These are phyloP conservation scores for Brienomyrus longianalis DNA, from an alignment of 2,113 vertebrate genomes.

Conservation along the genomic window DNA sequence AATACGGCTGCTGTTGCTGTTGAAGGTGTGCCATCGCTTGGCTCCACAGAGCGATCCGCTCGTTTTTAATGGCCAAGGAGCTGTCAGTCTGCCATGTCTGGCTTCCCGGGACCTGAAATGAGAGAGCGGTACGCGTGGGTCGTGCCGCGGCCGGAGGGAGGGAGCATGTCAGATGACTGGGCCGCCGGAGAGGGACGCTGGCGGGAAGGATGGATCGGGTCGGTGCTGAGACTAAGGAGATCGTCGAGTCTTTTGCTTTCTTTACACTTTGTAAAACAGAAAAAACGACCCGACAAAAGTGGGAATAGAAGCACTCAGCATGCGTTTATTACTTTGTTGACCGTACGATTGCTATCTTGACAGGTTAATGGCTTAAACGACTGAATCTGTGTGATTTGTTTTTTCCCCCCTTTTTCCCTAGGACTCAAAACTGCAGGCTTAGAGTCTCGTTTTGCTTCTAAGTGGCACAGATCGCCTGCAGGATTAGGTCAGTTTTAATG, in stretches of 20 bases:
- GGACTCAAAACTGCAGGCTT: not conserved
- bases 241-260: not conserved
- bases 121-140: conserved; percentile 3
- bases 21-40: not conserved
- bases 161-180: not conserved
- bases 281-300: not conserved
- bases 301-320: not conserved
- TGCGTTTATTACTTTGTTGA: conserved; percentile 11
- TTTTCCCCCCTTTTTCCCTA: not conserved
- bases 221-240: not conserved
- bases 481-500: conserved; percentile 12
- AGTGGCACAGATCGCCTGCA: conserved; percentile 1
- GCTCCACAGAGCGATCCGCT: not conserved
- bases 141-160: conserved; percentile 1
- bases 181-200: not conserved
- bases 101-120: not conserved
- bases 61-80: conserved; percentile 3
- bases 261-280: not conserved
- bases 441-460: not conserved
- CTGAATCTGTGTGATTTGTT: conserved; percentile 3
- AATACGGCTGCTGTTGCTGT: not conserved
- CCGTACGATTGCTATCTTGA: not conserved
- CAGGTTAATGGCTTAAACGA: conserved; percentile 6
- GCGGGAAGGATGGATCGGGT: not conserved
- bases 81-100: not conserved